Evolutionary conservation across 2,888 invertebrate genomes (phyloP).

Genomic region (Pseudolycoriella hygida): DNA sequence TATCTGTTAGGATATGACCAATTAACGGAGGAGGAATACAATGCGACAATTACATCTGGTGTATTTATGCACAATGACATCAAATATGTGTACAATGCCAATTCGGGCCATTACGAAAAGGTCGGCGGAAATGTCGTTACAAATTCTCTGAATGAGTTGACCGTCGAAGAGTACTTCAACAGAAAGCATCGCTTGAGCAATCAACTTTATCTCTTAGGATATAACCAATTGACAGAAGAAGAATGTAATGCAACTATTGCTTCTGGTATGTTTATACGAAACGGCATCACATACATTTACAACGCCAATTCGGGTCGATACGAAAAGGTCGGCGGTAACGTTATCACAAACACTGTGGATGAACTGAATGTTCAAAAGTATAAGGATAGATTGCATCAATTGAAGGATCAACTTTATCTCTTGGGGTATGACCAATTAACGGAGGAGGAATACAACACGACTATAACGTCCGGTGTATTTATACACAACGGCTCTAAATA

Average conservation of each 20-base stretch:
- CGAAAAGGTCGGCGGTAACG: constrained; percentile 1
- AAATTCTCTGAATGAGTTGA: too few species aligned
- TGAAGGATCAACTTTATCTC: too few species aligned
- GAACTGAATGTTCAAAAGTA: too few species aligned
- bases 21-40: constrained; percentile 3
- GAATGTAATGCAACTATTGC: constrained; percentile 5
- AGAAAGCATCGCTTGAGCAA: background rate
- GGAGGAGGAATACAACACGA: too few species aligned
- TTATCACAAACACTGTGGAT: too few species aligned
- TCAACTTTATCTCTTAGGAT: constrained; percentile 1
- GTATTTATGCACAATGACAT: constrained; percentile 4
- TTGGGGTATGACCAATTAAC: too few species aligned
- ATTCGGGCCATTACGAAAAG: constrained; percentile 1
- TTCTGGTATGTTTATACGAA: background rate
- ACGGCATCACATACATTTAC: constrained; percentile 3
- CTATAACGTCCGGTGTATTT: too few species aligned
- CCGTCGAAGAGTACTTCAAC: background rate
- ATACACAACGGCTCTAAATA: too few species aligned
- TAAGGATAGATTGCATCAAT: too few species aligned
- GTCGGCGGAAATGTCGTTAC: too few species aligned
- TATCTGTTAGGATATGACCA: background rate
- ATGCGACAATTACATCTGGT: background rate
- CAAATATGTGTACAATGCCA: constrained; percentile 3
- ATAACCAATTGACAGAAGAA: constrained; percentile 1
- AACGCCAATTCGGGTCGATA: background rate